Evolutionary conservation across 2,888 invertebrate species (phyloP).

Genomic region (Rhogogaster chlorosoma): DNA sequence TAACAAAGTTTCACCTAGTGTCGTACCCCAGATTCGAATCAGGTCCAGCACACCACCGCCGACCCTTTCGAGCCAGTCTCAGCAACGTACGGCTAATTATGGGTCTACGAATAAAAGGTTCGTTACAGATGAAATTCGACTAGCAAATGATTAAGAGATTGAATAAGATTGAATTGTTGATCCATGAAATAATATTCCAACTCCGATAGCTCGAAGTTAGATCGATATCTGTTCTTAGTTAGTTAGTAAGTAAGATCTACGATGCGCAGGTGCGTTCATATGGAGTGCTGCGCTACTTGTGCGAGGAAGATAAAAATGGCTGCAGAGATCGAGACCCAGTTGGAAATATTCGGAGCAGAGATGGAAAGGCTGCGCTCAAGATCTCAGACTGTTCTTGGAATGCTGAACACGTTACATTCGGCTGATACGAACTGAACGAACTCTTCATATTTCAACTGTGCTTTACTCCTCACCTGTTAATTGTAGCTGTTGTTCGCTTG

Average conservation of each 20-base stretch:
- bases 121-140: neutral
- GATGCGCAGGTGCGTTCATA: slow-evolving; percentile 31
- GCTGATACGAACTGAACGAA: slow-evolving; percentile 52
- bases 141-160: neutral
- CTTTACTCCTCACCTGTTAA: slow-evolving; percentile 1
- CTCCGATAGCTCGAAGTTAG: neutral
- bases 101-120: slow-evolving; percentile 36
- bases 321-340: slow-evolving; percentile 65
- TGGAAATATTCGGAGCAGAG: slow-evolving; percentile 68
- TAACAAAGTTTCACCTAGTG: slow-evolving; percentile 53
- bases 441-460: neutral
- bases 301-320: slow-evolving; percentile 58
- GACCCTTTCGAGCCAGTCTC: neutral
- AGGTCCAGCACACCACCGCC: slow-evolving; percentile 54
- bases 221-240: neutral
- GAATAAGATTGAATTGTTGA: neutral
- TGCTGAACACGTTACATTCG: slow-evolving; percentile 66
- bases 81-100: slow-evolving; percentile 16
- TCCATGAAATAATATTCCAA: neutral
- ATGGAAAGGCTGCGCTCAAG: slow-evolving; percentile 70
- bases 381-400: slow-evolving; percentile 68
- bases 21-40: slow-evolving; percentile 56
- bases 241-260: neutral
- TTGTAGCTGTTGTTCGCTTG: slow-evolving; percentile 13
- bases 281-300: slow-evolving; percentile 64